Conservation (phyloP, 2,797 vertebrate genomes). For the Peromyscus attwateri region DNA sequence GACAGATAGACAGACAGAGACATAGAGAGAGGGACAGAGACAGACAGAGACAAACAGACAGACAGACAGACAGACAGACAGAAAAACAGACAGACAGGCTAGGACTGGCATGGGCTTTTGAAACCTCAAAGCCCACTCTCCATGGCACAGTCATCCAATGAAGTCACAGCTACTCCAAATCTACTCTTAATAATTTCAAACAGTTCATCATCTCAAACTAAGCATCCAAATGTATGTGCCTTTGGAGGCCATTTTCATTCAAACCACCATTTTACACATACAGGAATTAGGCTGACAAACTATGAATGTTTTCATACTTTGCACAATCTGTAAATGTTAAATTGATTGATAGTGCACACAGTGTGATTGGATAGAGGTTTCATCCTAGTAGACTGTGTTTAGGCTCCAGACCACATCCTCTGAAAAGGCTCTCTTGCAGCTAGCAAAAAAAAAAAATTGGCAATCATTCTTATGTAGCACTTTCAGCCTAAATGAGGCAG, state of each 20-base stretch:
- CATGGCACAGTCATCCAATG: background rate
- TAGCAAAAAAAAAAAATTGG: background rate
- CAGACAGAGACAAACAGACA: background rate
- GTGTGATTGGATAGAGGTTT: background rate
- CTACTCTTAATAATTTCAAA: background rate
- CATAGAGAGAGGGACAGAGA: too few species aligned
- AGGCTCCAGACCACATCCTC: background rate
- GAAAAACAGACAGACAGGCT: background rate
- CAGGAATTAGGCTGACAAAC: background rate
- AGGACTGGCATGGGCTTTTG: background rate
- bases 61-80: background rate
- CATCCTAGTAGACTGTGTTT: background rate
- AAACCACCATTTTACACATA: background rate
- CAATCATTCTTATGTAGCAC: background rate
- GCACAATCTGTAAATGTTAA: background rate
- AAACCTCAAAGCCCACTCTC: background rate
- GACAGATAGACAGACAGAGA: too few species aligned
- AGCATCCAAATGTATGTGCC: background rate
- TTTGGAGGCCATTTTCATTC: background rate
- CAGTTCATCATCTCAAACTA: background rate
- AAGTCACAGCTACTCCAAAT: background rate
- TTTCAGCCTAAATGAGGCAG: background rate
- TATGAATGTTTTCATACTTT: background rate
- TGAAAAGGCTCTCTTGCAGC: background rate
- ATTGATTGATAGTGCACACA: background rate